These are phyloP conservation scores for Morelia viridis DNA, from an alignment of 2,797 vertebrate species.

Conservation along the genomic window DNA sequence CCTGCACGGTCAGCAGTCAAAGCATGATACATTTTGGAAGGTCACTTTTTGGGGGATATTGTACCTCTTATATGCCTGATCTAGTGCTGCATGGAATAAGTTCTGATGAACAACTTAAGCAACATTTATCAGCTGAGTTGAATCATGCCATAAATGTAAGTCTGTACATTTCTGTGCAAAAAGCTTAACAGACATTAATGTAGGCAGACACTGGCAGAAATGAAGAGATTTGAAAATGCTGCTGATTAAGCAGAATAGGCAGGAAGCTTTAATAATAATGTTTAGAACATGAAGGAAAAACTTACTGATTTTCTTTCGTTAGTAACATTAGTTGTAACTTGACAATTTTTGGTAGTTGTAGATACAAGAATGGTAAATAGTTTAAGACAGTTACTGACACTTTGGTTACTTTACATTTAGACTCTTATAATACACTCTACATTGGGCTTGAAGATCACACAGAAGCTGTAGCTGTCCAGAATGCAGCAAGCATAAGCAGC, in stretches of 20 bases:
- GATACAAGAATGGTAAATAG: not conserved
- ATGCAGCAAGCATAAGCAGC: not conserved
- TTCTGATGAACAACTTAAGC: slow-evolving; percentile 80
- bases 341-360: not conserved
- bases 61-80: slow-evolving; percentile 83
- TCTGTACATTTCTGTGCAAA: slow-evolving; percentile 39
- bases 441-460: not conserved
- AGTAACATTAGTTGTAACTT: not conserved
- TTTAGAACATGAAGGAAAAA: not conserved
- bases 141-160: slow-evolving; percentile 82
- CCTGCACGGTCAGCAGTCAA: slow-evolving; percentile 74
- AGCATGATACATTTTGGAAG: slow-evolving; percentile 82
- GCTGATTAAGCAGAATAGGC: not conserved
- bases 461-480: not conserved
- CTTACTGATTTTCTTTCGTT: not conserved
- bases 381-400: not conserved
- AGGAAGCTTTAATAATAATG: not conserved
- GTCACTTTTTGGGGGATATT: slow-evolving; percentile 84
- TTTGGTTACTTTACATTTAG: not conserved
- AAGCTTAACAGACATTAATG: not conserved
- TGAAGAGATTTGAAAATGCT: not conserved
- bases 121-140: slow-evolving; percentile 78
- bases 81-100: slow-evolving; percentile 83
- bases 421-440: not conserved
- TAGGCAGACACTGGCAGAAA: not conserved